Percentiles rank a stretch among this genome's conserved stretches.
These are phyloP conservation scores for Chymomyza caudatula DNA, from an alignment of 2,888 invertebrate genomes.

Conservation along the genomic window DNA sequence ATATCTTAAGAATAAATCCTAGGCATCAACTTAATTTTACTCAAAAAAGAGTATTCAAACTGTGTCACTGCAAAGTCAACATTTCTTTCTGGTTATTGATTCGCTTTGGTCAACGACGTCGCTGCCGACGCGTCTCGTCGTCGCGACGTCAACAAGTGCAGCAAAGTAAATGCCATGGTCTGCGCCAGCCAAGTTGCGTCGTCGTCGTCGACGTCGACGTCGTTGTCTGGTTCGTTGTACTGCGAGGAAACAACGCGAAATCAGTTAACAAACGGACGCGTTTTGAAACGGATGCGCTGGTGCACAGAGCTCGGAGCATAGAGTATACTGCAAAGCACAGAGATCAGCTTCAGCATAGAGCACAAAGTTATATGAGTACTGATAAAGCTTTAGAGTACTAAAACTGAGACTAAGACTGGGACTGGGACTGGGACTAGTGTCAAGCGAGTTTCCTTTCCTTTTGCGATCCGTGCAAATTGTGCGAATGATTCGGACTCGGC, in stretches of 20 bases:
- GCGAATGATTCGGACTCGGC: slow-evolving; percentile 38
- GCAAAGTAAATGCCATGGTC: slow-evolving; percentile 7
- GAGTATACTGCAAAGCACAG: neutral
- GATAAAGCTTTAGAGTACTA: neutral
- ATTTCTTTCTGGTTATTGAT: slow-evolving; percentile 52
- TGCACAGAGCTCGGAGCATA: neutral
- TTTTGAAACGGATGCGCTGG: slow-evolving; percentile 71
- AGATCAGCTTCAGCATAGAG: neutral
- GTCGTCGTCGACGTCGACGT: slow-evolving; percentile 22
- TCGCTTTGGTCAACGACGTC: slow-evolving; percentile 58
- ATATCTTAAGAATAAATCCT: no score
- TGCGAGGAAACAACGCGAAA: slow-evolving; percentile 59
- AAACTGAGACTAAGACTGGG: neutral
- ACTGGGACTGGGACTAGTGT: neutral
- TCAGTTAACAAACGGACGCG: slow-evolving; percentile 76
- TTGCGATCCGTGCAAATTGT: slow-evolving; percentile 5
- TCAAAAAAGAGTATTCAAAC: neutral
- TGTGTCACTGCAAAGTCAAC: neutral
- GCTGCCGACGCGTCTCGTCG: slow-evolving; percentile 18
- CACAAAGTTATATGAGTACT: neutral
- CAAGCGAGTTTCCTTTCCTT: neutral
- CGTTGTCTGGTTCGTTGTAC: slow-evolving; percentile 56
- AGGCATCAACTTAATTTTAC: no score
- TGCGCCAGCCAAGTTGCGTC: slow-evolving; percentile 1
- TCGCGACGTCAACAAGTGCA: slow-evolving; percentile 23